Conservation (phyloP, 2,113 vertebrate species). For the Hemiscyllium ocellatum region DNA sequence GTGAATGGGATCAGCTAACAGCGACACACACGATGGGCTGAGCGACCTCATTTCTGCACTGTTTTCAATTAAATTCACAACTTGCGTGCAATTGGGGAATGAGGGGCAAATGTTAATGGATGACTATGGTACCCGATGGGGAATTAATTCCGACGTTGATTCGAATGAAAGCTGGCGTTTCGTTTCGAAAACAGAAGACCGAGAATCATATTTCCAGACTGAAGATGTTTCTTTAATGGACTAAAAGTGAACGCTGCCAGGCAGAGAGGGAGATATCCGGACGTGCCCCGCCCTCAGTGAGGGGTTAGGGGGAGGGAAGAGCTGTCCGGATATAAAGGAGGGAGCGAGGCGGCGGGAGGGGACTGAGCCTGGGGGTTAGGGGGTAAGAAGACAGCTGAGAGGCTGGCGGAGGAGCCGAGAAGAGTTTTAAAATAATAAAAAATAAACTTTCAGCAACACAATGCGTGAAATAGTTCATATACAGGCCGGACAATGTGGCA, state of each 20-base stretch:
- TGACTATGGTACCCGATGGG: neutral
- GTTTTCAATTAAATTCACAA: neutral
- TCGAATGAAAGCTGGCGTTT: neutral
- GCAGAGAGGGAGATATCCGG: no score
- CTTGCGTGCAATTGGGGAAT: neutral
- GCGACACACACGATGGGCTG: neutral
- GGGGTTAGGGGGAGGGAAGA: no score
- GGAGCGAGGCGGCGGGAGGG: neutral
- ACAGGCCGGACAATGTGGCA: conserved; percentile 86
- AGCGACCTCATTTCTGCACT: neutral
- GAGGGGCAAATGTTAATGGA: neutral
- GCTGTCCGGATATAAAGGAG: no score
- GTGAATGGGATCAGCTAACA: neutral
- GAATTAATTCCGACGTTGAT: neutral
- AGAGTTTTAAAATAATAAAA: no score
- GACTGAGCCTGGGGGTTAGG: neutral
- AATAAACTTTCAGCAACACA: neutral
- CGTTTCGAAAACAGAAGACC: neutral
- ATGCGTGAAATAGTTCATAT: conserved; percentile 93
- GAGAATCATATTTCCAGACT: neutral
- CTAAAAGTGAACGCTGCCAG: neutral
- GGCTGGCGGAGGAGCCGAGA: neutral
- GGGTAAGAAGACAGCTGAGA: no score
- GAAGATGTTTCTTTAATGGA: neutral
- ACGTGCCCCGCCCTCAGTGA: no score